These are phyloP conservation scores for Leptobrachium leishanense DNA, from an alignment of 2,113 vertebrate genomes.

Conservation along the genomic window DNA sequence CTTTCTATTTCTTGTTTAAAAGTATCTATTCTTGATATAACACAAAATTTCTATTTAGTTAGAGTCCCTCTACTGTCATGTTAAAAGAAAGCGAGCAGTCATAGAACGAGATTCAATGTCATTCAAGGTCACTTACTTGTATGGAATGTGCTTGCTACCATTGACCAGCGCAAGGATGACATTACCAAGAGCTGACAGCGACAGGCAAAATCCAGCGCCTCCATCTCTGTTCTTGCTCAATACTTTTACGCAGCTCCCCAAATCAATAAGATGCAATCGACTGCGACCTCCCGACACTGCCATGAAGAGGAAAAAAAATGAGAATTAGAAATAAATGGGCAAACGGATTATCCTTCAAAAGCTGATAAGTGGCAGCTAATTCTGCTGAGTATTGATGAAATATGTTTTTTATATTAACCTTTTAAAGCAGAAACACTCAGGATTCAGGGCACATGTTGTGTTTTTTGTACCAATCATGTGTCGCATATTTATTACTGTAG, in stretches of 20 bases:
- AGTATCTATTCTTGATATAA: too few species aligned
- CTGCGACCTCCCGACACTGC: constrained; percentile 97
- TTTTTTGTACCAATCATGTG: neutral
- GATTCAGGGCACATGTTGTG: neutral
- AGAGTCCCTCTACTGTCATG: too few species aligned
- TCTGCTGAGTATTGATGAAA: constrained; percentile 5
- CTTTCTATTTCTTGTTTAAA: too few species aligned
- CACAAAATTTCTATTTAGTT: too few species aligned
- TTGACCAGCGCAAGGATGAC: constrained; percentile 98
- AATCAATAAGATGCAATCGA: constrained; percentile 93
- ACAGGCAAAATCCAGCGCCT: constrained; percentile 83
- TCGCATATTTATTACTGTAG: neutral
- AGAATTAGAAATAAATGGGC: constrained; percentile 12
- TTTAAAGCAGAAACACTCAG: neutral
- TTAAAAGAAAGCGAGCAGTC: neutral
- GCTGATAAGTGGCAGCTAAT: neutral
- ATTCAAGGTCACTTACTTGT: constrained; percentile 79
- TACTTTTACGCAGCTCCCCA: constrained; percentile 91
- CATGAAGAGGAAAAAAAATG: constrained; percentile 44
- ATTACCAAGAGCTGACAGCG: constrained; percentile 91
- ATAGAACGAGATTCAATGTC: neutral
- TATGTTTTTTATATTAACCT: neutral
- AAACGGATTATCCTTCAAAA: constrained; percentile 36
- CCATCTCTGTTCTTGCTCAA: constrained; percentile 80
- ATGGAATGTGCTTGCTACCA: constrained; percentile 96